Evolutionary conservation across 2,888 invertebrate genomes (phyloP).

Genomic region (Sesia bembeciformis): DNA sequence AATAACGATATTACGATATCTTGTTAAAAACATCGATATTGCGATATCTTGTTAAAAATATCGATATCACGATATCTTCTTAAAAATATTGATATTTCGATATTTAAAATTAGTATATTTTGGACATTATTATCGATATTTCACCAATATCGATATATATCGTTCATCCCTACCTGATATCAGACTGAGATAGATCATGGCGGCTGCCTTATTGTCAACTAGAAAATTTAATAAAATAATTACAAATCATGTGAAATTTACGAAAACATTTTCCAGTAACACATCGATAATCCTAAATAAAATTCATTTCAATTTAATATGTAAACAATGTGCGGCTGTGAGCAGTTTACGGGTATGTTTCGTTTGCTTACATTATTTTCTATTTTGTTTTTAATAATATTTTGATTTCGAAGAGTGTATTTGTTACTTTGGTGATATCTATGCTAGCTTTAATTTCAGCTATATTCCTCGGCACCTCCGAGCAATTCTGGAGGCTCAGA

Average conservation of each 20-base stretch:
- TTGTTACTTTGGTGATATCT: neutral
- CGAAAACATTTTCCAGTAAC: slow-evolving; percentile 27
- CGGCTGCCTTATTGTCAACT: slow-evolving; percentile 54
- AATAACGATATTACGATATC: too few relatives aligned
- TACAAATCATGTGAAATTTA: slow-evolving; percentile 44
- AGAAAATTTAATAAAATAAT: slow-evolving; percentile 51
- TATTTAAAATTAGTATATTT: too few relatives aligned
- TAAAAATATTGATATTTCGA: too few relatives aligned
- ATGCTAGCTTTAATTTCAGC: slow-evolving; percentile 27
- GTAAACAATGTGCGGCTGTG: slow-evolving; percentile 46
- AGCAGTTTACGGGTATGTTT: slow-evolving; percentile 48
- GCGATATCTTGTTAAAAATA: too few relatives aligned
- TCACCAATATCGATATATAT: too few relatives aligned
- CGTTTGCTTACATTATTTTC: slow-evolving; percentile 3
- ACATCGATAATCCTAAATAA: slow-evolving; percentile 39
- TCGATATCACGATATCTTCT: too few relatives aligned
- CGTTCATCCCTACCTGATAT: too few relatives aligned
- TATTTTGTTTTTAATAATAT: slow-evolving; percentile 4
- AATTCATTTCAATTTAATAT: slow-evolving; percentile 37
- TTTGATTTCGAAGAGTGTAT: slow-evolving; percentile 2
- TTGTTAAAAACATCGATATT: too few relatives aligned
- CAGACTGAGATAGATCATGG: slow-evolving; percentile 39
- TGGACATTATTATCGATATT: too few relatives aligned
- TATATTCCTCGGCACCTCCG: slow-evolving; percentile 40
- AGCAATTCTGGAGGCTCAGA: slow-evolving; percentile 33